Evolutionary conservation across 1,140 invertebrate genomes (phyloP).

Genomic region (Dinoponera quadriceps): DNA sequence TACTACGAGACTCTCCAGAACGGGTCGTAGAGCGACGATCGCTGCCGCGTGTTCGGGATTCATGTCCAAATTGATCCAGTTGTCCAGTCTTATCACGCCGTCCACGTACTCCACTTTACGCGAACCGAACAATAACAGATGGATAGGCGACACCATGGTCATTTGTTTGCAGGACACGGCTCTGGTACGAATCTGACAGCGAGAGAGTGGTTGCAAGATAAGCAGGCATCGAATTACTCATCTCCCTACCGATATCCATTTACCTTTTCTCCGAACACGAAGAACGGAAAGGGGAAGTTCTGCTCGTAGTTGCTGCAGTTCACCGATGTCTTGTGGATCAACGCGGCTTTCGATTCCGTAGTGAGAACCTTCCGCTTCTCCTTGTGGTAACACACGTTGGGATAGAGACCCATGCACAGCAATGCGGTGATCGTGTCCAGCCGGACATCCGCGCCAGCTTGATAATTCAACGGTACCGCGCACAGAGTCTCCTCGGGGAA

Average conservation of each 20-base stretch:
- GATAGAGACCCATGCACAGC: constrained; percentile 96
- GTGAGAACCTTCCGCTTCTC: constrained; percentile 98
- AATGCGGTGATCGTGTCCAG: constrained; percentile 95
- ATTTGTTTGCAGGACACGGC: constrained; percentile 99
- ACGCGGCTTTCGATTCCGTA: constrained; percentile 96
- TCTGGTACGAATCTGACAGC: constrained; percentile 92
- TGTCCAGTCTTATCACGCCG: constrained; percentile 92
- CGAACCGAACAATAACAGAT: constrained; percentile 96
- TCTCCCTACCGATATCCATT: background rate
- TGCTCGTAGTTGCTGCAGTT: constrained; percentile 95
- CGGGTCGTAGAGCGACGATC: constrained; percentile 94
- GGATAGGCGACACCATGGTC: constrained; percentile 98
- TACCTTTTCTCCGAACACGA: constrained; percentile 99
- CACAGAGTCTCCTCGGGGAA: constrained; percentile 95
- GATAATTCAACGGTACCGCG: constrained; percentile 89
- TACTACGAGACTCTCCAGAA: constrained; percentile 94
- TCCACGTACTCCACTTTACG: constrained; percentile 94
- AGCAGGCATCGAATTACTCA: background rate
- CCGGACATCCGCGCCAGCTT: constrained; percentile 92
- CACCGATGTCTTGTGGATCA: constrained; percentile 98
- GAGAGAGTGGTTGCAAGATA: background rate
- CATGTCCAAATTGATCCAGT: constrained; percentile 97
- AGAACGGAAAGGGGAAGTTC: constrained; percentile 96
- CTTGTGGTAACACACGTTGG: constrained; percentile 98
- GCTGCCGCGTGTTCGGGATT: constrained; percentile 91